Evolutionary conservation across 2,888 invertebrate species (phyloP).

Genomic region (Matsumyia berberina): DNA sequence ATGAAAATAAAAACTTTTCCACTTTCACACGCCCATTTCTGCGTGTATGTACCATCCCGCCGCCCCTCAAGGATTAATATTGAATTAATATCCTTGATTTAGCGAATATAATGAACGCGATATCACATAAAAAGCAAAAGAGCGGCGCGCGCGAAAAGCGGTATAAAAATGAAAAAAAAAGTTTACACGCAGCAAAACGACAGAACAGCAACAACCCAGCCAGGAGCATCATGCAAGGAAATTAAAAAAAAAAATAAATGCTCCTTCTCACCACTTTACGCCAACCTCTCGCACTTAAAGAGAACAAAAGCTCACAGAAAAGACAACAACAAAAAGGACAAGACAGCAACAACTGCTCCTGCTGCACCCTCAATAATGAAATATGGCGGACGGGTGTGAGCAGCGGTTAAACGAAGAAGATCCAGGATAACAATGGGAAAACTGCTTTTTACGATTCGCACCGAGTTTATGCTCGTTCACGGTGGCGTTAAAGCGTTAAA

Average conservation of each 20-base stretch:
- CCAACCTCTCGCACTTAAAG: not conserved
- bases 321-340: not conserved
- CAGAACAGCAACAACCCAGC: not conserved
- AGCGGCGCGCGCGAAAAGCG: constrained; percentile 8
- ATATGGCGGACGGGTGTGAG: constrained; percentile 6
- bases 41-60: not conserved
- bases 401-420: constrained; percentile 39
- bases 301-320: not conserved
- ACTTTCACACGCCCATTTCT: constrained; percentile 16
- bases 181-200: constrained; percentile 34
- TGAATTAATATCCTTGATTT: constrained; percentile 69
- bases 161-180: constrained; percentile 23
- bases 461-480: constrained; percentile 63
- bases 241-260: constrained; percentile 55
- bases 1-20: constrained; percentile 38
- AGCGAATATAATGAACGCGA: constrained; percentile 50
- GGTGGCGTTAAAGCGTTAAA: constrained; percentile 72
- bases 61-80: constrained; percentile 37
- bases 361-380: constrained; percentile 55
- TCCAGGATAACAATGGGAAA: constrained; percentile 50
- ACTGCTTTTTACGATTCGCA: constrained; percentile 61
- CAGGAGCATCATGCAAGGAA: constrained; percentile 26
- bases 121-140: constrained; percentile 28
- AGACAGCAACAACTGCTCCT: constrained; percentile 37
- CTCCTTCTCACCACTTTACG: not conserved